phyloP scores from a whole-genome alignment of 2,797 vertebrate species.

The Acropternis orthonyx region DNA sequence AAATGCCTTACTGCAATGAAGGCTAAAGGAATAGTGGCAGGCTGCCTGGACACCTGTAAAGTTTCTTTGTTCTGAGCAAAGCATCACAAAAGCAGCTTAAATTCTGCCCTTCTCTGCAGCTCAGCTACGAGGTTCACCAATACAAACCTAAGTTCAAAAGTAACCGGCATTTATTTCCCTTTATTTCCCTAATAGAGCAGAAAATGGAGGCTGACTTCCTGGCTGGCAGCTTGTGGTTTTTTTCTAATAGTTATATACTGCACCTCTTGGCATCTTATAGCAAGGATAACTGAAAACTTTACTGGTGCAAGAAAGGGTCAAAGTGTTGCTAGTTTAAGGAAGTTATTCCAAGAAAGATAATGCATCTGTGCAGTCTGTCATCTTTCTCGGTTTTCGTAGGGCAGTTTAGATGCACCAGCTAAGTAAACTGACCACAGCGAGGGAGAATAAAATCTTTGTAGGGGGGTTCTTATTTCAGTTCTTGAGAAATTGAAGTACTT shows the following conservation, averaged over 20 bases:
- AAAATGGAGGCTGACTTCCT: background rate
- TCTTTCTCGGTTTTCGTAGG: background rate
- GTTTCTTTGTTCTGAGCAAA: background rate
- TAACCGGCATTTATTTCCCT: background rate
- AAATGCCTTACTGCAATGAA: background rate
- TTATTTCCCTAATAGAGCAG: background rate
- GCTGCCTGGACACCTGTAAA: background rate
- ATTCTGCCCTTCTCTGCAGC: background rate
- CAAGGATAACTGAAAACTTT: background rate
- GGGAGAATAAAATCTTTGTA: background rate
- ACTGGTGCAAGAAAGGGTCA: background rate
- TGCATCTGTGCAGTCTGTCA: background rate
- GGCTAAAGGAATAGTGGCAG: background rate
- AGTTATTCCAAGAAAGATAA: background rate
- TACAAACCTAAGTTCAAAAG: background rate
- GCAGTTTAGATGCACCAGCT: background rate
- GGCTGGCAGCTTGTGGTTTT: background rate
- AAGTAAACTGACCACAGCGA: background rate
- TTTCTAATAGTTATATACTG: background rate
- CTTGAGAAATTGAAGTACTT: background rate
- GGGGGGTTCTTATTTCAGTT: background rate
- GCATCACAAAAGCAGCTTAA: background rate
- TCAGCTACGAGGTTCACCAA: rapidly evolving
- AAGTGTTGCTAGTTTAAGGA: background rate
- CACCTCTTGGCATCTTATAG: background rate